Evolutionary conservation across 2,888 invertebrate genomes (phyloP), one percentile per base, ranked within the genome.

Genomic region (Alsophila aescularia): DNA sequence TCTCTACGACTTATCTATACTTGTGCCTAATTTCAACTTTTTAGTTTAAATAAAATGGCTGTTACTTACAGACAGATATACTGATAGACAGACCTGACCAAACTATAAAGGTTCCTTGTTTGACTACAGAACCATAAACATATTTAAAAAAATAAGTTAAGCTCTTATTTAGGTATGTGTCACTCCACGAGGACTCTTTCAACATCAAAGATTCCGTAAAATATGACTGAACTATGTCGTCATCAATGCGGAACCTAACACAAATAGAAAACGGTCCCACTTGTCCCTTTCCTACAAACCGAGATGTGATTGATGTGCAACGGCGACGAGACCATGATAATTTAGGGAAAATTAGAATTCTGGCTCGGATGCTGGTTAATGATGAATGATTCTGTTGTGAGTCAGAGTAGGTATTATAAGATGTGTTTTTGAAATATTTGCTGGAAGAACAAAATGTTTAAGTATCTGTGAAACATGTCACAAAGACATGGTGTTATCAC

Each of bases 311-410:
- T 84, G 81, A 85, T 85, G 83, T 67, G 70, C 67, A 24, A 37
- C 64, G 48, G 71, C 67, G 75, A 73, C 76, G 77, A 79, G 71
- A 69, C 66, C 69, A 67, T 56, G 60, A 69, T 81, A 77, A 81
- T 79, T 72, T 67, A 74, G 69, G 72, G 78, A 73, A 78, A 79
- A 83, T 83, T 80, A 77, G 77, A 80, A 72, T 64, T 75, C 70
- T 64, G 66, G 67, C 68, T 39, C 44, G 39, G 55, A 49, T 44
- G 40, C 56, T 58, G 50, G 54, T 60, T 64, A 60, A 64, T 61
- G 66, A 61, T 55, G 41, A 55, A 58, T 56, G 36, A 60, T 60
- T 60, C 51, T 51, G 50, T 16, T 36, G 45, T 41, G 48, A 49
- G 39, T 16, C 37, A 31, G 9, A 36, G n/a, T n/a, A n/a, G n/a